Percentiles rank a stretch among this genome's conserved stretches.
Conservation (phyloP, 2,888 invertebrate genomes). For the Phengaris arion region DNA sequence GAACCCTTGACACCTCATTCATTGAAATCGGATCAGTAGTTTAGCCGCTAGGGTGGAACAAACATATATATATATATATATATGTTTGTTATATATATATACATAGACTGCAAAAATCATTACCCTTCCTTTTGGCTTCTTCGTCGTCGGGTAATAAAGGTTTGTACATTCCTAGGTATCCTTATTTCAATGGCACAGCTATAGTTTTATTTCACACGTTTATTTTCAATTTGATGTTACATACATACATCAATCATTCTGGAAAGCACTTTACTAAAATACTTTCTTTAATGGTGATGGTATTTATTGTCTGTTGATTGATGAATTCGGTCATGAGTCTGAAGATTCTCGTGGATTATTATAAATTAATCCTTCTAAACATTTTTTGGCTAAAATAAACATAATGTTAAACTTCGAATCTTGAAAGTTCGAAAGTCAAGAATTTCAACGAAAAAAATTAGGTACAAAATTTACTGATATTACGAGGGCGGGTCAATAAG, state of each 20-base stretch:
- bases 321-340: background rate
- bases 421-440: background rate
- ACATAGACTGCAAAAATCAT: no score
- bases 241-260: background rate
- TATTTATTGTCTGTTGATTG: slow-evolving; percentile 9
- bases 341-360: background rate
- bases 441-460: background rate
- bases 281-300: background rate
- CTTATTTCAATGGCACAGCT: no score
- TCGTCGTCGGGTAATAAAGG: background rate
- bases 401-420: background rate
- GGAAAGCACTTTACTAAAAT: background rate
- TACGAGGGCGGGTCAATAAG: no score
- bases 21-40: no score
- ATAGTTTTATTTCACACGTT: background rate
- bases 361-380: slow-evolving; percentile 1
- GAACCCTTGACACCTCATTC: no score
- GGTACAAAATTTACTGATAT: no score
- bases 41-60: no score
- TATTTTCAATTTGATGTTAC: slow-evolving; percentile 1
- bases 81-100: no score
- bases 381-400: slow-evolving; percentile 3
- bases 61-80: no score
- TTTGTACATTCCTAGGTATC: background rate
- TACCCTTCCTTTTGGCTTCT: no score